Conservation (phyloP, 2,888 invertebrate species). For the Horisme vitalbata region DNA sequence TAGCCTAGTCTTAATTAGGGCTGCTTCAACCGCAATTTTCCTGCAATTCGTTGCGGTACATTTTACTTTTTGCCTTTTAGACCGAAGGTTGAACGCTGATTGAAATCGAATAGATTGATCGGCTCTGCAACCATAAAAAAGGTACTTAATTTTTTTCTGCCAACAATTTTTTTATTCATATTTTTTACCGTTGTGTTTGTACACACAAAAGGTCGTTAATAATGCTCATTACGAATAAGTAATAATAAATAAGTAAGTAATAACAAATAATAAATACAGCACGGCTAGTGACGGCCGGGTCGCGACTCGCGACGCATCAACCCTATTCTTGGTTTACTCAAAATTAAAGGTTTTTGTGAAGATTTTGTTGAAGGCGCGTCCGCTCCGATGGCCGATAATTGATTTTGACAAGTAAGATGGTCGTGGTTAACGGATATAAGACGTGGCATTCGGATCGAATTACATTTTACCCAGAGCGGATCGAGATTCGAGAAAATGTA, state of each 20-base stretch:
- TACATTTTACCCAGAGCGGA: slow-evolving; percentile 13
- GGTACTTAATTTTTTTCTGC: neutral
- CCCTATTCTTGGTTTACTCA: slow-evolving; percentile 33
- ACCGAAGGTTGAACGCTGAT: slow-evolving; percentile 15
- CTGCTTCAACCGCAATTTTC: slow-evolving; percentile 15
- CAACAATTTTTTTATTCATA: neutral
- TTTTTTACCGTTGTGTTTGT: slow-evolving; percentile 4
- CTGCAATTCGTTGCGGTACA: slow-evolving; percentile 19
- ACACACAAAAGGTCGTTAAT: neutral
- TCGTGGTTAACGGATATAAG: slow-evolving; percentile 26
- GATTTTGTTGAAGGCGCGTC: slow-evolving; percentile 24
- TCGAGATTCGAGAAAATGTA: slow-evolving; percentile 15
- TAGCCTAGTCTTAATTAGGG: slow-evolving; percentile 24
- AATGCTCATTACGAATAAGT: slow-evolving; percentile 12
- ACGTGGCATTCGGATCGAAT: slow-evolving; percentile 21
- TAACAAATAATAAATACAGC: neutral
- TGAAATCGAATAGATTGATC: slow-evolving; percentile 15
- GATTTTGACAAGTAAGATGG: slow-evolving; percentile 33
- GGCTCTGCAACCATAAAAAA: slow-evolving; percentile 4
- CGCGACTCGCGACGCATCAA: slow-evolving; percentile 10
- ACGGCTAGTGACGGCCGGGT: slow-evolving; percentile 8
- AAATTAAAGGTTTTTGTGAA: slow-evolving; percentile 22
- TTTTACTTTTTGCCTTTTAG: slow-evolving; percentile 4
- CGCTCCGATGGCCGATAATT: slow-evolving; percentile 29
- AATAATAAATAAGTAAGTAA: too few species aligned